Evolutionary conservation across 2,797 vertebrate species (phyloP), one percentile per base, ranked within the genome.

Genomic region (Chelidonichthys spinosus): DNA sequence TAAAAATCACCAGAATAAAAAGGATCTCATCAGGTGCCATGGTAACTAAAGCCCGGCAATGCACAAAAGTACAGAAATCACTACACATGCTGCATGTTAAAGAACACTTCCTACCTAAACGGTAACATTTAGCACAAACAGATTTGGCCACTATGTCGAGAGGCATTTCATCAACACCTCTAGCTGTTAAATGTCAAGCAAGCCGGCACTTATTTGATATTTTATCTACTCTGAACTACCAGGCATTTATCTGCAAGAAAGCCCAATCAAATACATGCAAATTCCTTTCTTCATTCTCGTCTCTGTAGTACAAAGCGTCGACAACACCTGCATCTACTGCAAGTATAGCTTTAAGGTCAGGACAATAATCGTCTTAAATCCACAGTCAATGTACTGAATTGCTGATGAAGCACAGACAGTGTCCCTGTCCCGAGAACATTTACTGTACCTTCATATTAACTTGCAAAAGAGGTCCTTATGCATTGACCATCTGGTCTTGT

Each of bases 11-110:
- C 15, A 2, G 17, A 53, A 6, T 2, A 13, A 53, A 53, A 33
- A 14, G 8, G 1, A 55, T 10, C 33, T 33, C 3, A 67, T 11
- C 0, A 7, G 36, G 9, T 59, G 65, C 65, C 69, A 74, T 69
- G 44, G 63, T 60, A 72, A 66, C 69, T 35, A 18, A 64, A 69
- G 18, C 44, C 2, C 50, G 47, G 32, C 1, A 0, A 50, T n/a
- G 33, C 18, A 32, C 3, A 49, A 32, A 43, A 11, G 9, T 13
- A 39, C 15, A 63, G 33, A 64, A 63, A 32, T 62, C 25, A 14
- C 47, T 11, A 58, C 65, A 47, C 35, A n/a, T 11, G 69, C 61
- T 69, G 72, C 60, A 69, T 75, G 53, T 69, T 68, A 53, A 78
- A 59, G 4, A 70, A 17, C 5, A 53, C 59, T 13, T n/a, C 5